Evolutionary conservation across 2,888 invertebrate genomes (phyloP).

Genomic region (Sphinx pinastri): DNA sequence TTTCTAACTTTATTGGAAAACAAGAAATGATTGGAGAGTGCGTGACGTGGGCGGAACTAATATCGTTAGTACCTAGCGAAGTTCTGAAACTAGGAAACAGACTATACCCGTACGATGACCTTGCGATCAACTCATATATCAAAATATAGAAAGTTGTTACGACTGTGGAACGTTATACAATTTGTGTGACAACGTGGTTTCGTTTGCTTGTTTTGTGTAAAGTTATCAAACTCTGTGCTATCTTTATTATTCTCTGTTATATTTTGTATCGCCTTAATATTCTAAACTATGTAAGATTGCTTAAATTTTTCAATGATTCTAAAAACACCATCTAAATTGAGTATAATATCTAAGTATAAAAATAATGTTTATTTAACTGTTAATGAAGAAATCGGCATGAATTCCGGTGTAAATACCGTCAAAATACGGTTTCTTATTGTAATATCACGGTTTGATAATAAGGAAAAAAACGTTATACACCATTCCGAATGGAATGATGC

Average conservation of each 20-base stretch:
- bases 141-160: constrained; percentile 14
- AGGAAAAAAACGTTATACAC: background rate
- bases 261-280: too few species aligned
- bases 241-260: background rate
- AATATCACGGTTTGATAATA: constrained; percentile 1
- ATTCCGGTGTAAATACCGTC: background rate
- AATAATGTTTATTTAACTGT: background rate
- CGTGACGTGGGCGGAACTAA: background rate
- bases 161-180: background rate
- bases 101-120: constrained; percentile 2
- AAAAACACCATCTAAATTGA: background rate
- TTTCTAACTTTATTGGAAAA: constrained; percentile 21
- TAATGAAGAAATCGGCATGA: background rate
- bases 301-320: too few species aligned
- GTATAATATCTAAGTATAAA: background rate
- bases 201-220: background rate
- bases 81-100: constrained; percentile 17
- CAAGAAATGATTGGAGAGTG: constrained; percentile 16
- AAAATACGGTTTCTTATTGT: background rate
- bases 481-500: constrained; percentile 3
- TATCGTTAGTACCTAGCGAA: constrained; percentile 4
- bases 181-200: background rate
- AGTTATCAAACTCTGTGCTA: too few species aligned
- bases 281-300: too few species aligned
- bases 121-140: constrained; percentile 6